Conservation (phyloP, 2,797 vertebrate species). For the Pseudomugil gertrudae region DNA sequence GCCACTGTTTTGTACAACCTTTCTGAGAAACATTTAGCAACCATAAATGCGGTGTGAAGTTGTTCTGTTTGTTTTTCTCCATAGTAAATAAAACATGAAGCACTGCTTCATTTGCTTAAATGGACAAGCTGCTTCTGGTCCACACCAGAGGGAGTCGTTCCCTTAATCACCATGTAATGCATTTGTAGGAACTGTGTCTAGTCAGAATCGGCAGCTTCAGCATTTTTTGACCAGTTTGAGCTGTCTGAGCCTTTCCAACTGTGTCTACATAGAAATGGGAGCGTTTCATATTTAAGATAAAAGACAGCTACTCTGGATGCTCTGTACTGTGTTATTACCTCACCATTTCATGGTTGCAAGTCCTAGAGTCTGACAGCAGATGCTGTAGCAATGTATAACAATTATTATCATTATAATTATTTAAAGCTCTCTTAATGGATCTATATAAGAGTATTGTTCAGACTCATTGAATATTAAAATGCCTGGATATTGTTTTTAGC, state of each 20-base stretch:
- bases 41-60: neutral
- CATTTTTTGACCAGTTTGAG: neutral
- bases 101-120: neutral
- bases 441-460: neutral
- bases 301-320: neutral
- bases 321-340: constrained; percentile 36
- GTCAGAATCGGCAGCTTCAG: neutral
- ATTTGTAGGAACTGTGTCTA: neutral
- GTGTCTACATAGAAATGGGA: neutral
- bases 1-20: neutral
- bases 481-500: neutral
- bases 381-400: neutral
- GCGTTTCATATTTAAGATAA: neutral
- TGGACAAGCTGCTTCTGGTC: neutral
- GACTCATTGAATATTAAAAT: neutral
- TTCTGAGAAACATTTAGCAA: neutral
- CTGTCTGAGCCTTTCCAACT: neutral
- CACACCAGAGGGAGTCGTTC: neutral
- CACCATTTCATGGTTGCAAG: constrained; percentile 92
- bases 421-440: neutral
- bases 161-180: neutral
- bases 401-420: neutral
- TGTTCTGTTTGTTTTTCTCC: neutral
- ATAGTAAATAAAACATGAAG: neutral
- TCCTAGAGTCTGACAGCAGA: constrained; percentile 84